Evolutionary conservation across 2,888 invertebrate species (phyloP).

Genomic region (Tiphia femorata): DNA sequence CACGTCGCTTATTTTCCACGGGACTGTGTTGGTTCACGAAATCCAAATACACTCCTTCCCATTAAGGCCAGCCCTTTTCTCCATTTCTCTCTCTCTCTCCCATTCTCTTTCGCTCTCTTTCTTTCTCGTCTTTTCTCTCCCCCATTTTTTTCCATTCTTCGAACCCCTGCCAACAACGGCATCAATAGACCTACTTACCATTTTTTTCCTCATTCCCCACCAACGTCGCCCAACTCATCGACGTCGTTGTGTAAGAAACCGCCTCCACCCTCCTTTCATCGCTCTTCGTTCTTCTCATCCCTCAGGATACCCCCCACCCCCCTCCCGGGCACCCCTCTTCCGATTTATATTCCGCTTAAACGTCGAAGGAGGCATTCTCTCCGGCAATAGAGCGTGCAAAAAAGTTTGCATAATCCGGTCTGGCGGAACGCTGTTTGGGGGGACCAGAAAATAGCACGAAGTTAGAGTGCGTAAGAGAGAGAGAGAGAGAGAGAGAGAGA

Average conservation of each 20-base stretch:
- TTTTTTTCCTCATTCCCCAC: slow-evolving; percentile 12
- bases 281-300: background rate
- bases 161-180: too few species aligned
- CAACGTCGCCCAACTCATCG: background rate
- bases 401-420: slow-evolving; percentile 20
- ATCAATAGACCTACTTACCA: slow-evolving; percentile 29
- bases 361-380: slow-evolving; percentile 20
- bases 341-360: slow-evolving; percentile 32
- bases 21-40: slow-evolving; percentile 25
- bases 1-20: slow-evolving; percentile 23
- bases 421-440: background rate
- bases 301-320: background rate
- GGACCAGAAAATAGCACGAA: too few species aligned
- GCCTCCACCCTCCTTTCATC: background rate
- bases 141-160: too few species aligned
- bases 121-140: too few species aligned
- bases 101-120: too few species aligned
- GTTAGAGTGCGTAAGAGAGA: too few species aligned
- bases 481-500: background rate
- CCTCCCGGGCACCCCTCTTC: background rate
- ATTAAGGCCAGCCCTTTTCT: slow-evolving; percentile 21
- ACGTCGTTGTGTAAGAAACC: too few species aligned
- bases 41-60: slow-evolving; percentile 23
- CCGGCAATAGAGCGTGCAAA: slow-evolving; percentile 5
- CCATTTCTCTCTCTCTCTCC: too few species aligned